Evolutionary conservation across 2,888 invertebrate species (phyloP), one percentile per base, ranked within the genome.

Genomic region (Stenodera caucasica): DNA sequence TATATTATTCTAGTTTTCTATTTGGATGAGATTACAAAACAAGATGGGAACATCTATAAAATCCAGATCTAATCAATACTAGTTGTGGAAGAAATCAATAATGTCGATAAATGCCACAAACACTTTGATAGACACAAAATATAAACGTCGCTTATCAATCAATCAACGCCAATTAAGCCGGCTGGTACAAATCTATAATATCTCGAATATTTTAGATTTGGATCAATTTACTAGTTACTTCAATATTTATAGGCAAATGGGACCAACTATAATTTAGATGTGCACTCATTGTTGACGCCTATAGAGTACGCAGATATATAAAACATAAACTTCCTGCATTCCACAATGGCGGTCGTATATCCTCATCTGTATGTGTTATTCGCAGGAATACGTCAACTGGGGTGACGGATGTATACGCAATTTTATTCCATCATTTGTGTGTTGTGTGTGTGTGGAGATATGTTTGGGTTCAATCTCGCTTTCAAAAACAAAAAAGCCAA

Each of bases 271-370:
- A 53, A 61, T 61, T 58, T 57, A 63, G n/a, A n/a, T n/a, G n/a
- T n/a, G n/a, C n/a, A n/a, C n/a, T n/a, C n/a, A 61, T 57, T 53
- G 59, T 64, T 52, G 52, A 61, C 57, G 53, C 58, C 26, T 26
- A 26, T 26, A 26, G 26, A 26, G 7, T 7, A 26, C 26, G n/a
- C n/a, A 32, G 12, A 45, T 21, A 61, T 64, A 67, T 61, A 65
- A 65, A 64, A 62, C 58, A 61, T 53, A 58, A 66, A 63, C 58
- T 63, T 62, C 62, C 56, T 64, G 64, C 65, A 70, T 67, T 69
- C 66, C 62, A 61, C 61, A 65, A 65, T 64, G 58, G 57, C 58
- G 62, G 53, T 55, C 64, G 67, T 69, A 69, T 66, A 68, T 70
- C 63, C 67, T 68, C 68, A 68, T 70, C 65, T 63, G 30, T 45